Evolutionary conservation across 2,888 invertebrate species (phyloP).

Genomic region (Lordiphosa andalusiaca): DNA sequence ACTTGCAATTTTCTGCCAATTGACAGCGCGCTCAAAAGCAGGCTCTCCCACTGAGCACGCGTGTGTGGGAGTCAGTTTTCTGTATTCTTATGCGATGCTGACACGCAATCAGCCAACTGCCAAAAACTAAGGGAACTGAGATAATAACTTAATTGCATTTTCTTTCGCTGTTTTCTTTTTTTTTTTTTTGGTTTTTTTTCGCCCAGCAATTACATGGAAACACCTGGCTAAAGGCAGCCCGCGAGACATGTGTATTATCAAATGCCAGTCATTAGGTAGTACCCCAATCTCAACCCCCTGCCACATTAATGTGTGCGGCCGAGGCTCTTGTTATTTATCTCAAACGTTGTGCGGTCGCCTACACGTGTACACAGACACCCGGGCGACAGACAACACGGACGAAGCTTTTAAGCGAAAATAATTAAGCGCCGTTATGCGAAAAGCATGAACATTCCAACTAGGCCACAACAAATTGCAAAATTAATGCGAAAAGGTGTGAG

Average conservation of each 20-base stretch:
- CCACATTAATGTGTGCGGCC: constrained; percentile 13
- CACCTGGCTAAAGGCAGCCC: constrained; percentile 29
- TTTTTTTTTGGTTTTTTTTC: no score
- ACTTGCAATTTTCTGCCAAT: constrained; percentile 30
- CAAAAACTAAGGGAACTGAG: constrained; percentile 49
- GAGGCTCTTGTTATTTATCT: constrained; percentile 60
- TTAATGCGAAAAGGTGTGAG: neutral
- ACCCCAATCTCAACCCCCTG: constrained; percentile 1
- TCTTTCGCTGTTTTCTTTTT: no score
- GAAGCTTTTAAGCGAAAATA: constrained; percentile 55
- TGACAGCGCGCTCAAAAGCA: constrained; percentile 29
- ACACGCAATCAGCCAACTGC: constrained; percentile 70
- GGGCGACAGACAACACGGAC: constrained; percentile 7
- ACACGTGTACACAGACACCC: constrained; percentile 52
- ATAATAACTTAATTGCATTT: constrained; percentile 74
- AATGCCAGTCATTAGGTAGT: constrained; percentile 61
- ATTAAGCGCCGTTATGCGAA: constrained; percentile 61
- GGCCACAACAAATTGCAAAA: constrained; percentile 10
- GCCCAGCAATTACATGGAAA: constrained; percentile 60
- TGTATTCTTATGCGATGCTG: constrained; percentile 34
- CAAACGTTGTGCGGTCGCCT: constrained; percentile 45
- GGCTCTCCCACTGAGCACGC: neutral
- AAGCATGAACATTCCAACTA: constrained; percentile 36
- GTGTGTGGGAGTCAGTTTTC: constrained; percentile 1
- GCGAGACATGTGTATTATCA: constrained; percentile 70